Base-by-base conservation (phyloP, 2,888 invertebrate genomes). In the Petrophora chlorosata region DNA sequence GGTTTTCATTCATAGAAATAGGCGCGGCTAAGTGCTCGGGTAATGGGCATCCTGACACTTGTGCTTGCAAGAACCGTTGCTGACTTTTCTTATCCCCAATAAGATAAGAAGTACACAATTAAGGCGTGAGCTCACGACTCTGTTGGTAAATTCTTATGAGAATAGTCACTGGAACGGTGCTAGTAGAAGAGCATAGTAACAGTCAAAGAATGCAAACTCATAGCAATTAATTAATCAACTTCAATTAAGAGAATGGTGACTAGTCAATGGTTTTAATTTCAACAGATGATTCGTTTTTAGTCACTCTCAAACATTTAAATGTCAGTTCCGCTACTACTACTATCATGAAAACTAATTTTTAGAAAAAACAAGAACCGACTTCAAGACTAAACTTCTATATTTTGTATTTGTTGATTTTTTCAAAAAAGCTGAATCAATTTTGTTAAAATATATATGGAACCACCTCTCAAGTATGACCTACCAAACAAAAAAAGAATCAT, bases 141-240 rank as follows among this genome's bases (percentile, higher is more conserved):
- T 25, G 15, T 19, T 26, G 9, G 30, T 26, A n/a, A 16, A 16
- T 16, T 15, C 15, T 29, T 9, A 9, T 23, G 25, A 5, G 28
- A n/a, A 7, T 8, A 28, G 45, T 26, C 14, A 14, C 15, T 5
- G 14, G n/a, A n/a, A n/a, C n/a, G n/a, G 35, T 29, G 3, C 19
- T 15, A 13, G 10, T 30, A 3, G 10, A 13, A 13, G 2, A 10
- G 15, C 22, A 8, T 17, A 14, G 30, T 7, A 7, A 9, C 46
- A 23, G n/a, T 17, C 12, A 42, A 42, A 43, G 38, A 40, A 42
- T 48, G 47, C 43, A 46, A 40, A 48, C 46, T 39, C 48, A 34
- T 40, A 45, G 14, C 12, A 40, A 44, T 52, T 39, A 40, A 47
- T 19, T 17, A 47, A 52, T 59, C 41, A 56, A 47, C 52, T 25